A percentile compares a stretch with the other conserved stretches of the same genome.
Conservation (phyloP, 1,140 invertebrate species). For the Ptiloglossa arizonensis region DNA sequence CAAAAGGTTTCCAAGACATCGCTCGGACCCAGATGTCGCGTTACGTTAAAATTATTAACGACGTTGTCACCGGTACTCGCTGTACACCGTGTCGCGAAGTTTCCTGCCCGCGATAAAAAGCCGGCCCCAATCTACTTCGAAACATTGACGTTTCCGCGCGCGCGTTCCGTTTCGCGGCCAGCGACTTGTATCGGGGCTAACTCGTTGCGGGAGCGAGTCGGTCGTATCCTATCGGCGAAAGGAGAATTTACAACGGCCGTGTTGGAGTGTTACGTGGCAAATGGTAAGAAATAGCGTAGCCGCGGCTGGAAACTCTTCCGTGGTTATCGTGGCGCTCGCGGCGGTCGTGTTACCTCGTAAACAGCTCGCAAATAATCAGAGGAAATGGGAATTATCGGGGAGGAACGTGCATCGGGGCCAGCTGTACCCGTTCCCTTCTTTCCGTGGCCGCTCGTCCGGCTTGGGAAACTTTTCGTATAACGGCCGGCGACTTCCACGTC, state of each 20-base stretch:
- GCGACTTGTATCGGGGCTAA: constrained; percentile 8
- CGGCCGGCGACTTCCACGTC: constrained; percentile 24
- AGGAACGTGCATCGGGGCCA: constrained; percentile 44
- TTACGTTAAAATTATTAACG: too few relatives aligned
- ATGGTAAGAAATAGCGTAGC: constrained; percentile 41
- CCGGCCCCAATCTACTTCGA: too few relatives aligned
- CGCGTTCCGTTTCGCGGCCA: neutral
- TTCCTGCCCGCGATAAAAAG: too few relatives aligned
- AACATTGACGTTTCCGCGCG: neutral
- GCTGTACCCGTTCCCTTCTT: constrained; percentile 1
- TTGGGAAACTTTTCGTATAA: constrained; percentile 62
- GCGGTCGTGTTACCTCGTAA: constrained; percentile 56
- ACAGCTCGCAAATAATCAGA: constrained; percentile 66
- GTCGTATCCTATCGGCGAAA: constrained; percentile 57
- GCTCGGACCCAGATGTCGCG: too few relatives aligned
- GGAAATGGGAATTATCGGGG: constrained; percentile 63
- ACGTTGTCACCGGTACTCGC: too few relatives aligned
- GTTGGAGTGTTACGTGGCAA: constrained; percentile 44
- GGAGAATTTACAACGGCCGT: constrained; percentile 55
- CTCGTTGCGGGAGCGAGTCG: neutral
- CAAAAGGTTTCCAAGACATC: too few relatives aligned
- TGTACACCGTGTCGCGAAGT: too few relatives aligned
- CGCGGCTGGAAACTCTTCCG: constrained; percentile 54
- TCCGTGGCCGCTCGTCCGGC: neutral
- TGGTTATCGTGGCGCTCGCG: constrained; percentile 45